Evolutionary conservation across 2,797 vertebrate species (phyloP).

Genomic region (Streptopelia turtur): DNA sequence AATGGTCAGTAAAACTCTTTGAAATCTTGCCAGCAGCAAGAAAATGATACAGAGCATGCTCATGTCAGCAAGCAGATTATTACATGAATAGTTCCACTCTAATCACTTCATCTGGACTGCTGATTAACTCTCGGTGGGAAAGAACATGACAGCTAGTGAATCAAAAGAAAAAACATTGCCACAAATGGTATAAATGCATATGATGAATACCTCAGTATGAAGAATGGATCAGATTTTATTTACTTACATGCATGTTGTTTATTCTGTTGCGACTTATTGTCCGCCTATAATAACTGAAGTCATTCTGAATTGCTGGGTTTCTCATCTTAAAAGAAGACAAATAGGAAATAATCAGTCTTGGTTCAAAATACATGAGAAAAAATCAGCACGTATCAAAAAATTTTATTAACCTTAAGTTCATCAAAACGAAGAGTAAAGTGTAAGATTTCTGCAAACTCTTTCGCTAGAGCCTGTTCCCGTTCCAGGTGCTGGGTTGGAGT

Average conservation of each 20-base stretch:
- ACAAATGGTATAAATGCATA: background rate
- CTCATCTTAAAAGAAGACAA: constrained; percentile 86
- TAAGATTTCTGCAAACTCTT: constrained; percentile 97
- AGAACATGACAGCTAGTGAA: background rate
- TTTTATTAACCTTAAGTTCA: constrained; percentile 91
- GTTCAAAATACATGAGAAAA: background rate
- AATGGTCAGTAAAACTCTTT: background rate
- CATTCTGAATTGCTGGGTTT: constrained; percentile 97
- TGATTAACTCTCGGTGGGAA: background rate
- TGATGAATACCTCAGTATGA: background rate
- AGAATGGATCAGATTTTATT: background rate
- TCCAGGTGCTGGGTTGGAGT: constrained; percentile 97
- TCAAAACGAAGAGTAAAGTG: constrained; percentile 99
- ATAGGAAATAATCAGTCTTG: background rate
- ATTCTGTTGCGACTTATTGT: constrained; percentile 96
- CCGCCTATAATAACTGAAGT: constrained; percentile 97
- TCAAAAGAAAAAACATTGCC: background rate
- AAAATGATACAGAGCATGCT: background rate
- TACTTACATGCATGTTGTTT: constrained; percentile 97
- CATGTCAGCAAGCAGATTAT: background rate
- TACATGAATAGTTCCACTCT: background rate
- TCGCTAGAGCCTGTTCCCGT: constrained; percentile 94
- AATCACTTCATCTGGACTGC: background rate
- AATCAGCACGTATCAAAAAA: background rate
- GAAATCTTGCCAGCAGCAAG: background rate